Conservation (phyloP, 2,888 invertebrate genomes). For the Drosophila pseudotakahashii region DNA sequence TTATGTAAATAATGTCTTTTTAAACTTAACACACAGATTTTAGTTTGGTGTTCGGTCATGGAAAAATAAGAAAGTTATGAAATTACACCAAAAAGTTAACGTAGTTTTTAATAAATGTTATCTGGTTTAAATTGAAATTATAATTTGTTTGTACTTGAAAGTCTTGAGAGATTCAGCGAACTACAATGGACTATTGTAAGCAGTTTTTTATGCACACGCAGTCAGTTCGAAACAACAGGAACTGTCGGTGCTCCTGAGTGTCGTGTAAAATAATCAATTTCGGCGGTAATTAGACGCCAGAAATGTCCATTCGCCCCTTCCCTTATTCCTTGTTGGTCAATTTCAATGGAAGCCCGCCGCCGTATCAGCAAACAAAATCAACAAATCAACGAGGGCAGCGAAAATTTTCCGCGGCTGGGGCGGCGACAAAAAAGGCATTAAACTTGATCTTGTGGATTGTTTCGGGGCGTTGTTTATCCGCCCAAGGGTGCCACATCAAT, state of each 20-base stretch:
- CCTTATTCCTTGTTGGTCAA: background rate
- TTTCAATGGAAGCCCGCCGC: constrained; percentile 19
- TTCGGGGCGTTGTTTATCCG: constrained; percentile 20
- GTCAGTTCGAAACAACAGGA: background rate
- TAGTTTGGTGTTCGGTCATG: too few species aligned
- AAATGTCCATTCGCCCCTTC: constrained; percentile 6
- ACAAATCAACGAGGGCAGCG: constrained; percentile 43
- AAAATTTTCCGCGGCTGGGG: constrained; percentile 8
- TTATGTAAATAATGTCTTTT: too few species aligned
- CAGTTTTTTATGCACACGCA: background rate
- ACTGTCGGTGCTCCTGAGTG: background rate
- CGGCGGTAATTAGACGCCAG: constrained; percentile 56
- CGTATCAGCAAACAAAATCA: constrained; percentile 68
- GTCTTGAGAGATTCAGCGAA: too few species aligned
- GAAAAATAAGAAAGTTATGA: too few species aligned
- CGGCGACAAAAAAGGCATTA: constrained; percentile 26
- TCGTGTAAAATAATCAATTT: constrained; percentile 42
- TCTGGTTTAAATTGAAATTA: too few species aligned
- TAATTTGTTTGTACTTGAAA: too few species aligned
- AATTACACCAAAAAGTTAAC: too few species aligned
- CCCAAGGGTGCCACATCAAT: constrained; percentile 31
- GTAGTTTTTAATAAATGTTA: too few species aligned
- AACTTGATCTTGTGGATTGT: constrained; percentile 12
- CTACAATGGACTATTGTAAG: too few species aligned
- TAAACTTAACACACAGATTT: too few species aligned